phyloP scores from a whole-genome alignment of 2,888 invertebrate genomes.

The Lasioglossum villosulum region DNA sequence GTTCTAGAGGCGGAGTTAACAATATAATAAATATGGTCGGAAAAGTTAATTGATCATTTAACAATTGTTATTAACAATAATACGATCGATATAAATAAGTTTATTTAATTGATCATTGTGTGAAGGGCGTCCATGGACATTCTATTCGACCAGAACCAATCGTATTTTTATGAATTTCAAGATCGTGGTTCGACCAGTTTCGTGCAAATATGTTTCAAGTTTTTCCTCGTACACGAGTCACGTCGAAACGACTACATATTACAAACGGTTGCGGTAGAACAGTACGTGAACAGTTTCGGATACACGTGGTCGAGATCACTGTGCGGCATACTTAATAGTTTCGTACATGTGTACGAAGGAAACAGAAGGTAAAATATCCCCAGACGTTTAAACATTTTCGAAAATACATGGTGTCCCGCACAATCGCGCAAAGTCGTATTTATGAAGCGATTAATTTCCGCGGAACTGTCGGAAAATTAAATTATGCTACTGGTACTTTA shows the following conservation, averaged over 20 bases:
- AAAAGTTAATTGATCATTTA: no score
- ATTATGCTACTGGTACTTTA: neutral
- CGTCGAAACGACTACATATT: constrained; percentile 12
- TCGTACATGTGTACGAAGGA: neutral
- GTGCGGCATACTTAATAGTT: constrained; percentile 24
- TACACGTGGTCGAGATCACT: constrained; percentile 2
- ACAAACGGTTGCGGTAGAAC: neutral
- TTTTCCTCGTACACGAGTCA: neutral
- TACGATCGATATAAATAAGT: no score
- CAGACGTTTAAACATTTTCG: neutral
- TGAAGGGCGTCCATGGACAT: neutral
- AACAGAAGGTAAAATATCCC: neutral
- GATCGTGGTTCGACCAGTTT: neutral
- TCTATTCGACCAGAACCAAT: neutral
- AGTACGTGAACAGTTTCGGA: constrained; percentile 28
- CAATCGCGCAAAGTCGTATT: neutral
- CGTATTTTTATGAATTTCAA: neutral
- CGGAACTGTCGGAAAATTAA: neutral
- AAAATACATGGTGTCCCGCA: neutral
- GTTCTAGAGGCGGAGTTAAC: no score
- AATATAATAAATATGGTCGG: no score
- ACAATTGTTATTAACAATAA: no score
- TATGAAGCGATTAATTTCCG: neutral
- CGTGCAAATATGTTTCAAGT: neutral
- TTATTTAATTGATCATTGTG: neutral